These are phyloP conservation scores for Drosophila acutilabella DNA, from an alignment of 2,888 invertebrate genomes.

Conservation along the genomic window DNA sequence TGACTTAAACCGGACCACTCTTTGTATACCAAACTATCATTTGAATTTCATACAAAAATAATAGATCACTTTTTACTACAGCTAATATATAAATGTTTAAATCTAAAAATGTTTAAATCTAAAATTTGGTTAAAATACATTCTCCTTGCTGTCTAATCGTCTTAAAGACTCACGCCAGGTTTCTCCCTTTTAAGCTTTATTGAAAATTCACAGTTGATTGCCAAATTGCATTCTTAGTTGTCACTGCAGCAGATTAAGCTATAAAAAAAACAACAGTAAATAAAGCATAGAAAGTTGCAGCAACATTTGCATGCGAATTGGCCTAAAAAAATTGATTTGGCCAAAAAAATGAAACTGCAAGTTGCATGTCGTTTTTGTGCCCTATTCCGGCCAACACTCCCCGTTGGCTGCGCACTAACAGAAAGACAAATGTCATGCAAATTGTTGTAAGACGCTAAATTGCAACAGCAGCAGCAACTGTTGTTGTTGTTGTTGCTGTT, in stretches of 20 bases:
- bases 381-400: background rate
- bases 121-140: no score
- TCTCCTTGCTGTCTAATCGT: no score
- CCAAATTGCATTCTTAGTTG: constrained; percentile 7
- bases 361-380: constrained; percentile 2
- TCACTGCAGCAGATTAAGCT: background rate
- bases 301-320: constrained; percentile 45
- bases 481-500: constrained; percentile 26
- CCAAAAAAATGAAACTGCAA: constrained; percentile 17
- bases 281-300: constrained; percentile 7
- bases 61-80: no score
- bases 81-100: background rate
- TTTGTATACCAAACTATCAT: no score
- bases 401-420: constrained; percentile 7
- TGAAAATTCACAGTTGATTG: background rate
- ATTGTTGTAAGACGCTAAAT: constrained; percentile 69
- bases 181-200: background rate
- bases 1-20: no score
- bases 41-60: no score
- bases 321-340: constrained; percentile 40
- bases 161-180: no score
- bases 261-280: background rate
- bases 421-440: constrained; percentile 75
- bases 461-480: constrained; percentile 58
- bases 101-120: background rate